Percentiles rank a stretch among this genome's conserved stretches.
Evolutionary conservation across 2,888 invertebrate species (phyloP).

Genomic region (Hirudinaria manillensis): DNA sequence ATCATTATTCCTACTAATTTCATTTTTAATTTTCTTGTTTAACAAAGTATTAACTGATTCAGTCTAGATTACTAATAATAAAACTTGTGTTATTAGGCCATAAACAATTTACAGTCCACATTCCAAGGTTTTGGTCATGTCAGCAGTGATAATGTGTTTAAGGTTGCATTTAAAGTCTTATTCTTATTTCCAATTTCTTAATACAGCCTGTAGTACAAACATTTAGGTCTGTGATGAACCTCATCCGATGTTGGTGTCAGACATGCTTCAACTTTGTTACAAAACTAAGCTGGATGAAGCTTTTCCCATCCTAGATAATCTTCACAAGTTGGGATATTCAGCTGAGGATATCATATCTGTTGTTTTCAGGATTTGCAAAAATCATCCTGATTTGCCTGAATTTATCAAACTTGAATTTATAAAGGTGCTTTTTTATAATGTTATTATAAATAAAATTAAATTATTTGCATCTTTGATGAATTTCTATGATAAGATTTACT

Average conservation of each 20-base stretch:
- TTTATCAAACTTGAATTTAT: conserved; percentile 75
- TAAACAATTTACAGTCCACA: conserved; percentile 94
- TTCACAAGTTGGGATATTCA: conserved; percentile 90
- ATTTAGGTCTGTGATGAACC: conserved; percentile 92
- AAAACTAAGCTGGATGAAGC: conserved; percentile 77
- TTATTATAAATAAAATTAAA: not conserved
- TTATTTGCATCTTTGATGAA: not conserved
- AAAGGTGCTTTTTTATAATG: conserved; percentile 58
- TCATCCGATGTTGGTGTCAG: conserved; percentile 83
- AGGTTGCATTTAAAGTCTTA: conserved; percentile 56
- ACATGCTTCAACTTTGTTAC: conserved; percentile 79
- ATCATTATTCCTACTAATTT: conserved; percentile 20
- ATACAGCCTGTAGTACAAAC: not conserved
- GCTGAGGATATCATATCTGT: conserved; percentile 92
- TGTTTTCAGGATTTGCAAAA: conserved; percentile 87
- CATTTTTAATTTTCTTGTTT: too few relatives aligned
- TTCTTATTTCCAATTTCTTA: conserved; percentile 1
- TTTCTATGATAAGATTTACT: not conserved
- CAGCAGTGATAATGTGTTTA: conserved; percentile 89
- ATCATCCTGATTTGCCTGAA: conserved; percentile 69
- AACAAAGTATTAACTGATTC: too few relatives aligned
- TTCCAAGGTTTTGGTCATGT: conserved; percentile 84
- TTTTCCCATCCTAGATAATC: conserved; percentile 75
- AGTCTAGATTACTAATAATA: not conserved
- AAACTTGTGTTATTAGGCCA: conserved; percentile 57